A percentile compares a stretch with the other conserved stretches of the same genome.
These are phyloP conservation scores for Perca fluviatilis DNA, from an alignment of 2,113 vertebrate species.

Conservation along the genomic window DNA sequence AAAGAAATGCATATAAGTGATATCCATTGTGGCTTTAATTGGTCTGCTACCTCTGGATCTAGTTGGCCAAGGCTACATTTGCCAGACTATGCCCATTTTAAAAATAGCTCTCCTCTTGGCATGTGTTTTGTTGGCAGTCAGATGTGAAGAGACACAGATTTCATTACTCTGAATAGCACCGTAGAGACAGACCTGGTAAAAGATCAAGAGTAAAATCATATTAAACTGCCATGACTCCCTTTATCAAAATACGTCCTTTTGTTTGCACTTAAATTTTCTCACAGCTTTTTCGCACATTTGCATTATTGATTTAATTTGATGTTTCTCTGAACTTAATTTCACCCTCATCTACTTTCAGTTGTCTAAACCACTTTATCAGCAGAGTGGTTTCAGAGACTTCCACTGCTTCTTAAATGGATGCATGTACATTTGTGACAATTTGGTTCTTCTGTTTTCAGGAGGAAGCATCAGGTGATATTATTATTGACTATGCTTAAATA, in stretches of 20 bases:
- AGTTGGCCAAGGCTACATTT: conserved; percentile 12
- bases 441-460: conserved; percentile 19
- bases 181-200: conserved; percentile 46
- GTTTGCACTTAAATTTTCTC: conserved; percentile 30
- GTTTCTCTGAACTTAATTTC: conserved; percentile 60
- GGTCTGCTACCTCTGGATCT: conserved; percentile 20
- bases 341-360: conserved; percentile 53
- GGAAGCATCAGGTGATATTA: conserved; percentile 16
- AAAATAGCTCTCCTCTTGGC: conserved; percentile 51
- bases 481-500: conserved; percentile 61
- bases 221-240: conserved; percentile 54
- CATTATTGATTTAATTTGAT: conserved; percentile 64
- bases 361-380: conserved; percentile 45
- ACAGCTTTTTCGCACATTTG: conserved; percentile 47
- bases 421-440: conserved; percentile 36
- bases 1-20: background rate
- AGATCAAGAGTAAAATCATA: conserved; percentile 52
- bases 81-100: conserved; percentile 42
- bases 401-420: conserved; percentile 34
- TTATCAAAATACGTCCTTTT: conserved; percentile 59
- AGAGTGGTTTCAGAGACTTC: conserved; percentile 15
- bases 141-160: conserved; percentile 52
- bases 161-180: conserved; percentile 38
- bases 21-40: conserved; percentile 19
- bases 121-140: conserved; percentile 46